phyloP scores from a whole-genome alignment of 2,113 vertebrate genomes.

The Neolamprologus tretocephalus region DNA sequence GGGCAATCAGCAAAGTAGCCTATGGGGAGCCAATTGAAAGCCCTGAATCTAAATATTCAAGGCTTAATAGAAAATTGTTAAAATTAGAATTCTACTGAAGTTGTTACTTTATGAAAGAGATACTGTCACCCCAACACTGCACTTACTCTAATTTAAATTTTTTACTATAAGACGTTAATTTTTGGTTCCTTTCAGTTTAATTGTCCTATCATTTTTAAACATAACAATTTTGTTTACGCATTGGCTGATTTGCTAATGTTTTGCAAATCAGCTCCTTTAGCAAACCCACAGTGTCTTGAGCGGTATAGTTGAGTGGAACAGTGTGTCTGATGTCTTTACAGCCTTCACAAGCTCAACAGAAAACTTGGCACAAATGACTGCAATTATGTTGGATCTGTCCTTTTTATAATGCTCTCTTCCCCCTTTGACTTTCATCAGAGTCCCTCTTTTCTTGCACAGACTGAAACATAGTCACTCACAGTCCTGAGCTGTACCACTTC shows the following conservation, averaged over 20 bases:
- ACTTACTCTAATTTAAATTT: background rate
- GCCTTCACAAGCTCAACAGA: background rate
- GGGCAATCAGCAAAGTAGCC: background rate
- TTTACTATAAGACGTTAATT: background rate
- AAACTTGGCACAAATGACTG: background rate
- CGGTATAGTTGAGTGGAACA: background rate
- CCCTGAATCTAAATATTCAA: background rate
- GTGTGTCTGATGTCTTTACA: background rate
- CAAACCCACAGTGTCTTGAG: background rate
- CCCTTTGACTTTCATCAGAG: background rate
- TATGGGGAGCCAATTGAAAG: background rate
- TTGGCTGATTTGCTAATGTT: background rate
- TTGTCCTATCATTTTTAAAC: background rate
- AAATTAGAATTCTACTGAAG: background rate
- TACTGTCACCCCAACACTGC: background rate
- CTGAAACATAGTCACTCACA: background rate
- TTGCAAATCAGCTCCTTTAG: background rate
- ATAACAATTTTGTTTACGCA: background rate
- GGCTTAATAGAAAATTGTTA: background rate
- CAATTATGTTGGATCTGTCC: background rate
- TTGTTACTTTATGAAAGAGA: background rate
- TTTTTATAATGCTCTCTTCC: background rate
- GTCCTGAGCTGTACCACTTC: background rate
- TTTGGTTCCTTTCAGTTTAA: background rate
- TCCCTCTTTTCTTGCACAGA: background rate